Base-by-base conservation (phyloP, 2,797 vertebrate species). In the Erethizon dorsatum region DNA sequence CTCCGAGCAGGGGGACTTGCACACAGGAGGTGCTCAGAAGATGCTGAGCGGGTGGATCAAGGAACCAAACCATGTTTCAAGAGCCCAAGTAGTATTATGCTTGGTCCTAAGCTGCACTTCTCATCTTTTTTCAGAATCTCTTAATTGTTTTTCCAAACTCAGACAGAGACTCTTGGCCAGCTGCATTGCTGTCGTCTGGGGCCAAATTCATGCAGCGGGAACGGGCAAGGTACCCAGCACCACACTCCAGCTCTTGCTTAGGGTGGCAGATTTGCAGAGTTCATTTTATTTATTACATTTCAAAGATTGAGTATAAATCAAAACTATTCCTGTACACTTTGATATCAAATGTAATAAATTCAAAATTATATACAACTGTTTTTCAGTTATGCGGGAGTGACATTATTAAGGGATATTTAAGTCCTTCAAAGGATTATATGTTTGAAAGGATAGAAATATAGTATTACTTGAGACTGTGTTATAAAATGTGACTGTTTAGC, bases 371-470 rank as follows among this genome's bases (percentile, higher is more conserved):
- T 75, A 65, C 6, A 79, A 84, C 2, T 47, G 5, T 59, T 95
- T 90, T 88, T 73, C n/a, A 88, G 57, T 92, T 52, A 80, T 82
- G 37, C n/a, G 33, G 18, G 37, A 75, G 8, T 52, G 33, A 26
- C 26, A 22, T 45, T 80, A 2, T 91, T 41, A 90, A 50, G 37
- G 24, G 65, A 67, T 82, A 90, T 75, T 90, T 82, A 80, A 83
- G 69, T 84, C 14, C 50, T 93, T 8, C n/a, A 47, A 57, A 94
- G 5, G 75, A 89, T 45, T 50, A 26, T 10, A 41, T 73, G 56
- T 75, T 57, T 88, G 83, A 87, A 69, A 90, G n/a, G 57, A 94
- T 18, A 89, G 79, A 97, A 95, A 93, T 54, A 69, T 1, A 87
- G 11, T 56, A 69, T 28, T 33, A 80, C 12, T 71, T 63, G 31